Evolutionary conservation across 2,888 invertebrate genomes (phyloP).

Genomic region (Caradrina clavipalpis): DNA sequence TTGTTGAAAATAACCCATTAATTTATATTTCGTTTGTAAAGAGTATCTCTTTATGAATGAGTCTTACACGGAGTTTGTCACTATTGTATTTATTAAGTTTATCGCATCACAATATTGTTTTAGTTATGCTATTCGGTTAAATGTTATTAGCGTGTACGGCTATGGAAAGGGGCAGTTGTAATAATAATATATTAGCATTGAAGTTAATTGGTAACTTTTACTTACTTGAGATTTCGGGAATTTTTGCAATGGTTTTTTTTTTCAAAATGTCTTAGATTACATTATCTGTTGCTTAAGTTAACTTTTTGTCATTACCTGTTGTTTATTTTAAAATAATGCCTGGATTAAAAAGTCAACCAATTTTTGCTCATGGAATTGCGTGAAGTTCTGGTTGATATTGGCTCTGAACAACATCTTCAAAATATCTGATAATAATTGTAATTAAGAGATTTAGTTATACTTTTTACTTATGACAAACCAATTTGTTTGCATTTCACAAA

Average conservation of each 20-base stretch:
- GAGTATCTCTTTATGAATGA: conserved; percentile 46
- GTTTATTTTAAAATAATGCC: neutral
- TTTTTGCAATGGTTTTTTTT: no score
- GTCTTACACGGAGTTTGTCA: conserved; percentile 26
- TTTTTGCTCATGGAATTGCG: neutral
- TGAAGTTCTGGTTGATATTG: neutral
- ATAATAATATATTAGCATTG: conserved; percentile 13
- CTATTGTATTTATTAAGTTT: conserved; percentile 29
- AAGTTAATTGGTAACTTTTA: neutral
- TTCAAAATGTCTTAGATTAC: neutral
- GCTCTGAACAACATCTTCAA: neutral
- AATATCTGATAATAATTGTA: neutral
- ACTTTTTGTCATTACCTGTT: no score
- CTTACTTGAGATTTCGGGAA: neutral
- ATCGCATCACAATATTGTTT: conserved; percentile 56
- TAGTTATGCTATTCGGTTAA: conserved; percentile 21
- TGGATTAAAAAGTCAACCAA: neutral
- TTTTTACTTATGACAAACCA: neutral
- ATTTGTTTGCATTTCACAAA: conserved; percentile 3
- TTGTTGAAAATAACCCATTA: conserved; percentile 44
- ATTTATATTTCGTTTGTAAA: conserved; percentile 36
- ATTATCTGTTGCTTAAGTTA: neutral
- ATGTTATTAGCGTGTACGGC: conserved; percentile 1
- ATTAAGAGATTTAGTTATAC: neutral
- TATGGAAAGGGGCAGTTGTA: conserved; percentile 8